Conservation (phyloP, 2,797 vertebrate genomes). For the Gymnodraco acuticeps region DNA sequence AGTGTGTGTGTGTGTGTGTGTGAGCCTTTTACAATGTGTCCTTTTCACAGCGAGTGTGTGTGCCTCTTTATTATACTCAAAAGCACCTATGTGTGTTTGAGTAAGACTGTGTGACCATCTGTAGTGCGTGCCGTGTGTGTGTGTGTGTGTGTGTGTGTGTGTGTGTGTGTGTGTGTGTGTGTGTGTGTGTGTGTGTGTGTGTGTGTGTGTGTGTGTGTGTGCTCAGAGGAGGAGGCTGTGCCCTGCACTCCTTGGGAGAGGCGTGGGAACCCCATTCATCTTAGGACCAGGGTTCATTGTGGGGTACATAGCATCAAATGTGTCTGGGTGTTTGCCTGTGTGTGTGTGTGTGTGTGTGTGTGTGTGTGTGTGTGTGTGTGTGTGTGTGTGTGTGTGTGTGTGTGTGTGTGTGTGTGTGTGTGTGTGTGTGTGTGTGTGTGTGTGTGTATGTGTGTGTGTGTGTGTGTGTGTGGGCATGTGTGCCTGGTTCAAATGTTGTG, state of each 20-base stretch:
- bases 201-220: conserved; percentile 62
- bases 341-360: conserved; percentile 53
- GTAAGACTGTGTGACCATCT: conserved; percentile 64
- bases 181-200: conserved; percentile 62
- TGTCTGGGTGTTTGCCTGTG: conserved; percentile 72
- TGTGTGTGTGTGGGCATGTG: conserved; percentile 5
- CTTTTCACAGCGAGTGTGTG: conserved; percentile 36
- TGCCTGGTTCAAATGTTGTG: conserved; percentile 20
- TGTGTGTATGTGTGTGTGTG: conserved; percentile 33
- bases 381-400: conserved; percentile 6
- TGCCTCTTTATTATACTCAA: conserved; percentile 36
- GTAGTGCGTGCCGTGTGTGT: conserved; percentile 61
- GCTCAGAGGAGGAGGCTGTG: conserved; percentile 79
- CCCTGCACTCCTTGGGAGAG: conserved; percentile 82
- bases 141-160: conserved; percentile 61
- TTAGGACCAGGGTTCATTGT: conserved; percentile 81
- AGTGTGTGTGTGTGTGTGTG: conserved; percentile 18
- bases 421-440: conserved; percentile 52
- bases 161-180: conserved; percentile 66
- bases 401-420: conserved; percentile 19
- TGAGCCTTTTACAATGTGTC: conserved; percentile 32
- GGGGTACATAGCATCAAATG: conserved; percentile 83
- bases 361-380: conserved; percentile 33
- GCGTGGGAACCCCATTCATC: conserved; percentile 88
- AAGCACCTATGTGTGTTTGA: conserved; percentile 71